Percentiles rank a stretch among this genome's conserved stretches.
phyloP scores from a whole-genome alignment of 2,113 vertebrate species.

The Dipodomys stephensi region DNA sequence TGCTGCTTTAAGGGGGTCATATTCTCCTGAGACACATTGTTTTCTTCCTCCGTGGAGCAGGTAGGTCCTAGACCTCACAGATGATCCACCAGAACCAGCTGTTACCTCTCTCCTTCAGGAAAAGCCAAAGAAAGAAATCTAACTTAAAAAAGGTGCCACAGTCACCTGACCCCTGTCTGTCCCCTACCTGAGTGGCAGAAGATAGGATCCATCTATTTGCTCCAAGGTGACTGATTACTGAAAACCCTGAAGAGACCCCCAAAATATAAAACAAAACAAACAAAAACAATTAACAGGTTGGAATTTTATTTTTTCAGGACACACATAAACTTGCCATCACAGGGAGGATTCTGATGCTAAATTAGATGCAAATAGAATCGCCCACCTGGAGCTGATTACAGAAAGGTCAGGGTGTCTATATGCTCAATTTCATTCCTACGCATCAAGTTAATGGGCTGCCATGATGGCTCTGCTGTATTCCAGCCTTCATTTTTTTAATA shows the following conservation, averaged over 20 bases:
- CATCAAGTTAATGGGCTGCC: constrained; percentile 3
- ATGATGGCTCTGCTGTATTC: constrained; percentile 45
- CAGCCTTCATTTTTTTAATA: not conserved
- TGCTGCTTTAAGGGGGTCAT: not conserved
- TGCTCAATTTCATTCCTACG: constrained; percentile 57
- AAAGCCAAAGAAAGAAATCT: constrained; percentile 15
- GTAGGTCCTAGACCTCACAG: not conserved
- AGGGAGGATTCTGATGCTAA: constrained; percentile 60
- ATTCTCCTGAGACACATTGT: not conserved
- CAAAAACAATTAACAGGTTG: constrained; percentile 60
- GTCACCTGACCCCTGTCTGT: constrained; percentile 46
- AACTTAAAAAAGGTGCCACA: not conserved
- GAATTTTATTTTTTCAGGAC: constrained; percentile 72
- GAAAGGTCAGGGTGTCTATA: constrained; percentile 48
- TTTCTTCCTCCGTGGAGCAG: not conserved
- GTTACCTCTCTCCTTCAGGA: not conserved
- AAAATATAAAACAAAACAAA: not conserved
- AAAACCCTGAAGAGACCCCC: too few relatives aligned
- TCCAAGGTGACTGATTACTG: constrained; percentile 26
- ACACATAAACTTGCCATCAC: constrained; percentile 28
- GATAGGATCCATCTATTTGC: constrained; percentile 68
- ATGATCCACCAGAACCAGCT: not conserved
- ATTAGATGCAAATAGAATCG: constrained; percentile 70
- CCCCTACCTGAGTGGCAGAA: constrained; percentile 64
- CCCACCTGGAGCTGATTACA: constrained; percentile 65